phyloP scores from a whole-genome alignment of 1,140 invertebrate genomes.

The Myzus persicae region DNA sequence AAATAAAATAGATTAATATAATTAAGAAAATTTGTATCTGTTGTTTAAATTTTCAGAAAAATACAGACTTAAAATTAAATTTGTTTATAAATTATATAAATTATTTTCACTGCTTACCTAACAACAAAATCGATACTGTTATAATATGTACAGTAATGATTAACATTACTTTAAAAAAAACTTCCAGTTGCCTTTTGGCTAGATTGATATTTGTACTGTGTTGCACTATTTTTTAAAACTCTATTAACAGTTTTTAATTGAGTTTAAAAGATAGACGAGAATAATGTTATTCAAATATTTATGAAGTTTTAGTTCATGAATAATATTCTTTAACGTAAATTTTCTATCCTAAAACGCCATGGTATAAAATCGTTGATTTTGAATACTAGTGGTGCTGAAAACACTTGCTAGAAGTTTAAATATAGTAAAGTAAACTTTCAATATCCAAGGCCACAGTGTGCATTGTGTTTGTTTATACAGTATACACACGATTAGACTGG shows the following conservation, averaged over 20 bases:
- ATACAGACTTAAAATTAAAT: not conserved
- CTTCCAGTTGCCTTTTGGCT: too few species aligned
- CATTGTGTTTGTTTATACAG: not conserved
- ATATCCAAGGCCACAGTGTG: not conserved
- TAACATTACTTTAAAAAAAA: not conserved
- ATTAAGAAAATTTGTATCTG: too few species aligned
- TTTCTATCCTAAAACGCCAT: not conserved
- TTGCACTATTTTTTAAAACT: not conserved
- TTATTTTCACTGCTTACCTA: too few species aligned
- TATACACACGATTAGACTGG: not conserved
- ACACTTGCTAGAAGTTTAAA: not conserved
- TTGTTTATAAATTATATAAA: too few species aligned
- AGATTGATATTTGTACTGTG: not conserved
- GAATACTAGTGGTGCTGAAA: not conserved
- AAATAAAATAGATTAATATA: too few species aligned
- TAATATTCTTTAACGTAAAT: too few species aligned
- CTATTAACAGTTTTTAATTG: not conserved
- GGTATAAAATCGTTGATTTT: not conserved
- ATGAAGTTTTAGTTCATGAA: not conserved
- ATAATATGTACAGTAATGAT: not conserved
- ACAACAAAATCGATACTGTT: too few species aligned
- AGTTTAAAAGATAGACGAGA: not conserved
- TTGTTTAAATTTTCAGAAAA: too few species aligned
- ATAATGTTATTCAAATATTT: not conserved
- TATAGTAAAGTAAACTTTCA: slow-evolving; percentile 6